Conservation (phyloP, 2,113 vertebrate species). For the Podarcis raffonei region DNA sequence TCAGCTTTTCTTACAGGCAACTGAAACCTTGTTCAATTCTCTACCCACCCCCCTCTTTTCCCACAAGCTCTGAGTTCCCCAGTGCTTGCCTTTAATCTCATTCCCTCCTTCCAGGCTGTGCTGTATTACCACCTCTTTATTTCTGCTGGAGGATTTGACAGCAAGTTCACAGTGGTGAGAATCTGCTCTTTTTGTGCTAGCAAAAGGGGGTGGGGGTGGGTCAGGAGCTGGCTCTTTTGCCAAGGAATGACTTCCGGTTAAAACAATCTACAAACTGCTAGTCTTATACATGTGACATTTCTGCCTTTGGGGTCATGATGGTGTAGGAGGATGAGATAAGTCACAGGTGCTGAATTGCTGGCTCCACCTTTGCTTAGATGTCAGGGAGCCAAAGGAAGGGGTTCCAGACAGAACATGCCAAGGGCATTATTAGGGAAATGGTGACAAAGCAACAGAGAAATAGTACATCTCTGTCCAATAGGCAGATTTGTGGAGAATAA, state of each 20-base stretch:
- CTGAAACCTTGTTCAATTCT: conserved; percentile 34
- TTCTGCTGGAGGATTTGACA: conserved; percentile 63
- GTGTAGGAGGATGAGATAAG: background rate
- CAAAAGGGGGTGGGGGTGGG: conserved; percentile 33
- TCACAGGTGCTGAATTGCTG: background rate
- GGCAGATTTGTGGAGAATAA: no score
- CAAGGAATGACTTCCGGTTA: conserved; percentile 64
- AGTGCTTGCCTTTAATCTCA: conserved; percentile 58
- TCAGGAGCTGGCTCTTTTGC: conserved; percentile 52
- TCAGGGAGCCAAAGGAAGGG: background rate
- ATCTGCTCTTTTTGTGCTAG: conserved; percentile 53
- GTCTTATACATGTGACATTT: conserved; percentile 60
- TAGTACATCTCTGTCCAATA: no score
- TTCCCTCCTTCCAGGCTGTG: conserved; percentile 56
- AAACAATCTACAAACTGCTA: conserved; percentile 58
- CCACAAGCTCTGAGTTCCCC: conserved; percentile 39
- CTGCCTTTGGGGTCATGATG: background rate
- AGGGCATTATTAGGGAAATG: background rate
- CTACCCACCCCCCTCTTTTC: background rate
- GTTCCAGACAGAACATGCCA: background rate
- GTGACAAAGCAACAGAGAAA: background rate
- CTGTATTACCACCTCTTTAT: conserved; percentile 62
- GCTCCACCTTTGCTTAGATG: background rate
- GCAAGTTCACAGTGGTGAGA: conserved; percentile 60
- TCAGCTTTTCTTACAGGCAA: conserved; percentile 49